Conservation (phyloP, 2,888 invertebrate genomes). For the Marronus borbonicus region DNA sequence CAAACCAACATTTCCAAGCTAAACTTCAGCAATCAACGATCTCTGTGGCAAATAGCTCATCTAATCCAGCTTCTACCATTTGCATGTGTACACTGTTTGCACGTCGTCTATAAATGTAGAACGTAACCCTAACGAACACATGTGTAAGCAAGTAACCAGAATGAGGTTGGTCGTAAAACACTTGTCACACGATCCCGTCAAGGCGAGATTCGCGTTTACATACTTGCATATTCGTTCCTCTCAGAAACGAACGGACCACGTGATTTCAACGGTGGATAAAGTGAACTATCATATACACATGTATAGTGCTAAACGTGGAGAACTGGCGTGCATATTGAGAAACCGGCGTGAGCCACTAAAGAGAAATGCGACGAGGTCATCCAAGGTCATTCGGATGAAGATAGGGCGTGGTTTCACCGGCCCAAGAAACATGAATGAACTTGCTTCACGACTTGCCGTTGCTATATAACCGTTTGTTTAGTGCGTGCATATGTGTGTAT, state of each 20-base stretch:
- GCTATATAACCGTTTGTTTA: neutral
- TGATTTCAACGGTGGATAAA: constrained; percentile 3
- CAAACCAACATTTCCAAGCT: too few species aligned
- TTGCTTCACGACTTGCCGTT: constrained; percentile 30
- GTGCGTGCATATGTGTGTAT: too few species aligned
- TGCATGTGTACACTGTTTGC: too few species aligned
- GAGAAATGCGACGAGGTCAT: constrained; percentile 50
- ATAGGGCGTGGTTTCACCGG: constrained; percentile 46
- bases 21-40: too few species aligned
- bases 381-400: constrained; percentile 50
- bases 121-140: neutral
- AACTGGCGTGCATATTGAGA: constrained; percentile 9
- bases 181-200: constrained; percentile 8
- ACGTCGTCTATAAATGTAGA: neutral
- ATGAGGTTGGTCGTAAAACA: neutral
- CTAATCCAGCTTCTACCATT: too few species aligned
- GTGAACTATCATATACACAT: neutral
- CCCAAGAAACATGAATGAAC: constrained; percentile 50
- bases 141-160: neutral
- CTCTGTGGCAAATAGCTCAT: too few species aligned
- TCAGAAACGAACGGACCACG: neutral
- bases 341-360: constrained; percentile 1
- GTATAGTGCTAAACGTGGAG: neutral
- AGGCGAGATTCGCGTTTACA: neutral
- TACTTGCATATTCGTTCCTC: neutral